phyloP scores from a whole-genome alignment of 1,140 invertebrate genomes.

The Hesperophylax magnus region DNA sequence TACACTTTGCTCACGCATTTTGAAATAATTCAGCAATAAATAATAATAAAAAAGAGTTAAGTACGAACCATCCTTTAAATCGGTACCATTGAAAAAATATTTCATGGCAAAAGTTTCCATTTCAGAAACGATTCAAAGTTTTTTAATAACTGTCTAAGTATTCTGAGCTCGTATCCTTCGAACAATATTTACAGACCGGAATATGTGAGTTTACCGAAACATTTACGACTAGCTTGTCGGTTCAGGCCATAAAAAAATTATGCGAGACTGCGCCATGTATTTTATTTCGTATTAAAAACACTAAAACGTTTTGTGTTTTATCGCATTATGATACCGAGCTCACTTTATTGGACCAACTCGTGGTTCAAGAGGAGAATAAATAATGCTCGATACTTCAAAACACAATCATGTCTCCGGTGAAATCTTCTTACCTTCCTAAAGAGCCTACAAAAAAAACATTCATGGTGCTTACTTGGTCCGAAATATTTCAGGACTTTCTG shows the following conservation, averaged over 20 bases:
- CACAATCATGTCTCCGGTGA: background rate
- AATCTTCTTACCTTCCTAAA: background rate
- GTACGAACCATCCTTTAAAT: too few relatives aligned
- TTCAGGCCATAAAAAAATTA: slow-evolving; percentile 25
- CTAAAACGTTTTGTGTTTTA: slow-evolving; percentile 25
- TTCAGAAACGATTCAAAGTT: background rate
- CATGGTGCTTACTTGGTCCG: background rate
- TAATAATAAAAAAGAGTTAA: too few relatives aligned
- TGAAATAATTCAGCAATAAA: too few relatives aligned
- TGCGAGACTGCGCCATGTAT: slow-evolving; percentile 15
- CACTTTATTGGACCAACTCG: background rate
- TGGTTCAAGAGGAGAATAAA: slow-evolving; percentile 5
- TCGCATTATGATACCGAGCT: slow-evolving; percentile 5
- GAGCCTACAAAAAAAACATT: too few relatives aligned
- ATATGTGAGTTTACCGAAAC: slow-evolving; percentile 17
- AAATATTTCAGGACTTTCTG: background rate
- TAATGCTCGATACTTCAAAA: background rate
- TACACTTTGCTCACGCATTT: too few relatives aligned
- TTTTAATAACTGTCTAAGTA: background rate
- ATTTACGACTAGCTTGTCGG: slow-evolving; percentile 21
- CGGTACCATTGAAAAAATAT: too few relatives aligned
- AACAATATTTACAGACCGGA: slow-evolving; percentile 4
- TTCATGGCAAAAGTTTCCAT: too few relatives aligned
- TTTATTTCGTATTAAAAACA: slow-evolving; percentile 31
- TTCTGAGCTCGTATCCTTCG: background rate